Conservation (phyloP, 1,140 invertebrate genomes). For the Drosophila pseudoobscura region DNA sequence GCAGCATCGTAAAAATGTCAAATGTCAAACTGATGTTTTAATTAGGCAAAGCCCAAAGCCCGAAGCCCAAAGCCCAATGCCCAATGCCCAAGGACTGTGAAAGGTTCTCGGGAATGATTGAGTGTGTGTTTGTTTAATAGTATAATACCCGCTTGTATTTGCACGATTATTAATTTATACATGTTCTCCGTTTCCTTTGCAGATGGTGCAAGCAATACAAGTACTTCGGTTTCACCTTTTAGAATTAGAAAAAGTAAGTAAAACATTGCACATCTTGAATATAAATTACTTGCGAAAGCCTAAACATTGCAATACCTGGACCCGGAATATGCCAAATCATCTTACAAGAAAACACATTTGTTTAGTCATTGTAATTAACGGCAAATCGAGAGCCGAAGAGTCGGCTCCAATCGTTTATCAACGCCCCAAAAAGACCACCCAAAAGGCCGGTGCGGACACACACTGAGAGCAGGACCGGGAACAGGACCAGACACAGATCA, state of each 20-base stretch:
- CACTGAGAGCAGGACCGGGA: slow-evolving; percentile 16
- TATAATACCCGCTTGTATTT: background rate
- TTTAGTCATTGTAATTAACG: slow-evolving; percentile 57
- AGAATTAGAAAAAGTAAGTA: slow-evolving; percentile 99
- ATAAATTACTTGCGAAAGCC: slow-evolving; percentile 2
- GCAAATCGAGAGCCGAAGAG: slow-evolving; percentile 29
- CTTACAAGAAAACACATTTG: slow-evolving; percentile 27
- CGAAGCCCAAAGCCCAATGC: background rate
- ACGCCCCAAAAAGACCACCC: slow-evolving; percentile 64
- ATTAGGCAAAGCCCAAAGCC: slow-evolving; percentile 43
- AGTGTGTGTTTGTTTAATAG: slow-evolving; percentile 9
- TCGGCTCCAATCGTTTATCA: slow-evolving; percentile 61
- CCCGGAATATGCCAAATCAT: slow-evolving; percentile 33
- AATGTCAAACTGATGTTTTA: slow-evolving; percentile 82
- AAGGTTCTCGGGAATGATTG: background rate
- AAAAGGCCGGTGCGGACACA: slow-evolving; percentile 21
- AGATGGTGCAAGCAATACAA: slow-evolving; percentile 99
- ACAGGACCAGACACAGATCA: slow-evolving; percentile 16
- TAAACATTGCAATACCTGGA: slow-evolving; percentile 45
- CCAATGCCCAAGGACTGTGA: background rate
- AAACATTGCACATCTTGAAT: background rate
- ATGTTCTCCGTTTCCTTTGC: slow-evolving; percentile 86
- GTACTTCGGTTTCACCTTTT: slow-evolving; percentile 99
- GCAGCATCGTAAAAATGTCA: slow-evolving; percentile 83
- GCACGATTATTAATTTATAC: background rate